Percentiles rank a stretch among this genome's conserved stretches.
Conservation (phyloP, 2,797 vertebrate genomes). For the Melanotaenia trifasciata region DNA sequence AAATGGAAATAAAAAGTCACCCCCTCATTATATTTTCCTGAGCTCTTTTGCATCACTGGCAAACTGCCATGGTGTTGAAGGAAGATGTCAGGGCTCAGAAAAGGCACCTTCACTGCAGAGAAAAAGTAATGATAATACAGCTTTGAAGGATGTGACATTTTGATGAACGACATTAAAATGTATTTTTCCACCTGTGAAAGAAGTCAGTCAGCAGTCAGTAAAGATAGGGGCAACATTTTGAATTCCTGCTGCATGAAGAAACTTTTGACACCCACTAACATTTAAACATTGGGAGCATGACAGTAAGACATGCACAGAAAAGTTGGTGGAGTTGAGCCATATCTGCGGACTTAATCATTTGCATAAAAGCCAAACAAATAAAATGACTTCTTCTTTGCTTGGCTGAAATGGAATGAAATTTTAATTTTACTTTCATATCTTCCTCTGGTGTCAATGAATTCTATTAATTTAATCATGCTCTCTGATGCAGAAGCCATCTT, state of each 20-base stretch:
- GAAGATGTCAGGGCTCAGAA: too few species aligned
- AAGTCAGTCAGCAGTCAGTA: background rate
- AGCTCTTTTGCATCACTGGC: too few species aligned
- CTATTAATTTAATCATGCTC: slow-evolving; percentile 13
- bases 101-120: too few species aligned
- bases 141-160: slow-evolving; percentile 27
- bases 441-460: slow-evolving; percentile 2
- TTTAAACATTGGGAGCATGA: slow-evolving; percentile 13
- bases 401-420: slow-evolving; percentile 16
- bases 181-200: background rate
- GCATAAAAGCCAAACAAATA: slow-evolving; percentile 28
- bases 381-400: slow-evolving; percentile 12
- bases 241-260: slow-evolving; percentile 11
- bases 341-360: slow-evolving; percentile 5
- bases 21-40: too few species aligned
- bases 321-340: slow-evolving; percentile 1
- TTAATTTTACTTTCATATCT: slow-evolving; percentile 9
- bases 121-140: slow-evolving; percentile 3
- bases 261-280: slow-evolving; percentile 10
- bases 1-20: too few species aligned
- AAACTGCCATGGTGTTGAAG: too few species aligned
- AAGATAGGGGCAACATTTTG: slow-evolving; percentile 8
- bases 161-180: slow-evolving; percentile 13
- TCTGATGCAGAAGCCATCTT: slow-evolving; percentile 3
- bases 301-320: slow-evolving; percentile 1